Conservation (phyloP, 2,888 invertebrate genomes). For the Drosophila niveifrons region DNA sequence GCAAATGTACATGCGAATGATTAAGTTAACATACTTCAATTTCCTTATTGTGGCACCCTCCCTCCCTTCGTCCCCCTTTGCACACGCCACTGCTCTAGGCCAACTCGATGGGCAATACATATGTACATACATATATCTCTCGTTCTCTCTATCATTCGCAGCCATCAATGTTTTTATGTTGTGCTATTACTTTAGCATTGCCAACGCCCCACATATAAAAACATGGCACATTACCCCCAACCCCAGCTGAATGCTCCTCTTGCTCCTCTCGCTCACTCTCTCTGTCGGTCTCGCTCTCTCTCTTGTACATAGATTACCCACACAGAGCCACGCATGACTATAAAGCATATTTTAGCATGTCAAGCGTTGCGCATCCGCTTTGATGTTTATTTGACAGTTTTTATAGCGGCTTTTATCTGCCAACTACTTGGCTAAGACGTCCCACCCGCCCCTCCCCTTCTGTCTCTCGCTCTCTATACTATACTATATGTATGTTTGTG, state of each 20-base stretch:
- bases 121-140: constrained; percentile 23
- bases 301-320: constrained; percentile 42
- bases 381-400: constrained; percentile 83
- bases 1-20: constrained; percentile 5
- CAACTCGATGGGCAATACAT: constrained; percentile 27
- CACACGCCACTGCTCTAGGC: constrained; percentile 41
- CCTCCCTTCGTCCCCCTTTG: not conserved
- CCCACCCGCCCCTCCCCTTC: not conserved
- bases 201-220: constrained; percentile 64
- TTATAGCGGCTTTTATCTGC: constrained; percentile 82
- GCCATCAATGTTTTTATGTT: constrained; percentile 77
- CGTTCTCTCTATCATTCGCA: constrained; percentile 56
- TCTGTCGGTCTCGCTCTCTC: not conserved
- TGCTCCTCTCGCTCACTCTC: not conserved
- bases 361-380: constrained; percentile 82
- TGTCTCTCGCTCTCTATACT: no score
- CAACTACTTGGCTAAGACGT: constrained; percentile 68
- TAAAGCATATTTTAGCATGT: constrained; percentile 82
- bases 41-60: not conserved
- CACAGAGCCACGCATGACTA: constrained; percentile 68
- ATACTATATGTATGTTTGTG: not conserved
- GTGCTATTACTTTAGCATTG: constrained; percentile 79
- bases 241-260: not conserved
- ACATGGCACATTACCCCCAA: constrained; percentile 51
- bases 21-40: constrained; percentile 20